Percentiles rank a stretch among this genome's conserved stretches.
Evolutionary conservation across 1,140 invertebrate species (phyloP).

Genomic region (Cotesia chilonis): DNA sequence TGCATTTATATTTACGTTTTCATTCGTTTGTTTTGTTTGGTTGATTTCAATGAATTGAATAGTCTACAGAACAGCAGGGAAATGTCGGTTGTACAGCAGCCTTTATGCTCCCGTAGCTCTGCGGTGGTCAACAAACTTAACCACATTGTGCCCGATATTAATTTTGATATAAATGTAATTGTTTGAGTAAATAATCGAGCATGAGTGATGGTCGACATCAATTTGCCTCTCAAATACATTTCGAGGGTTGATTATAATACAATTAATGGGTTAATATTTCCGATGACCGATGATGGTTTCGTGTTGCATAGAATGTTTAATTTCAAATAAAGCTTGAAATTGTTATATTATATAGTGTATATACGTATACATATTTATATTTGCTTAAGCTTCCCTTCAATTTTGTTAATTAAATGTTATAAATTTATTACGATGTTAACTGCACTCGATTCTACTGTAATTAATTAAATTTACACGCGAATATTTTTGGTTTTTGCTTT

Average conservation of each 20-base stretch:
- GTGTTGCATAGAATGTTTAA: no score
- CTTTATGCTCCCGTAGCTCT: not conserved
- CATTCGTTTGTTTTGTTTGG: no score
- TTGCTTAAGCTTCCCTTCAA: no score
- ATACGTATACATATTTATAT: no score
- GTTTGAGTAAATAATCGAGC: conserved; percentile 54
- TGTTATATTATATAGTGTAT: no score
- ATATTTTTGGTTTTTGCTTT: no score
- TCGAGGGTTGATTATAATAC: conserved; percentile 34
- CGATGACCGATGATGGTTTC: not conserved
- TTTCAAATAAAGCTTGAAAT: no score
- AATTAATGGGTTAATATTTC: conserved; percentile 51
- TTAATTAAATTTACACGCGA: no score
- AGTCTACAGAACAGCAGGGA: not conserved
- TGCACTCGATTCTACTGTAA: no score
- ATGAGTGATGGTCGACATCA: conserved; percentile 43
- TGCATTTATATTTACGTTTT: no score
- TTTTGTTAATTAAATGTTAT: no score
- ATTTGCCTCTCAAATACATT: conserved; percentile 57
- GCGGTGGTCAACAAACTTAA: conserved; percentile 2
- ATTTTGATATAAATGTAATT: conserved; percentile 45
- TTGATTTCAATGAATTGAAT: not conserved
- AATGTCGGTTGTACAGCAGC: not conserved
- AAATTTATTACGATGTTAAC: no score
- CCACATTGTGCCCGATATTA: conserved; percentile 8